Evolutionary conservation across 2,888 invertebrate species (phyloP).

Genomic region (Teleogryllus oceanicus): DNA sequence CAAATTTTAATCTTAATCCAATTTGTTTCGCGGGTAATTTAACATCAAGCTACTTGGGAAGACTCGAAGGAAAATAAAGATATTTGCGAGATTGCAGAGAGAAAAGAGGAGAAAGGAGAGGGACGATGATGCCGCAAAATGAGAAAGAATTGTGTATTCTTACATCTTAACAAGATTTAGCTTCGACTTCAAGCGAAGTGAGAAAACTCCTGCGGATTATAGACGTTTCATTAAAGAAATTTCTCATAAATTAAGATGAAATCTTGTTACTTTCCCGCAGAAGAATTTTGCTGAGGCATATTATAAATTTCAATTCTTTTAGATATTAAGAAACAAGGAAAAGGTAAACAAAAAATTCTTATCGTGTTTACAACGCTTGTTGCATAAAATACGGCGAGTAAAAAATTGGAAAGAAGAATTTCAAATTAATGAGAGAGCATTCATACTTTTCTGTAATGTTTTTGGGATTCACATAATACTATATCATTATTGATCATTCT

Average conservation of each 20-base stretch:
- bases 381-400: no score
- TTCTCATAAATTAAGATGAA: conserved; percentile 1
- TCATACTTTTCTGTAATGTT: no score
- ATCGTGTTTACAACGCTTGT: no score
- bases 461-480: no score
- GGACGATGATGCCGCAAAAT: background rate
- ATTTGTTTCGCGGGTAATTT: conserved; percentile 3
- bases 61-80: conserved; percentile 3
- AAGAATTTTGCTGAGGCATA: background rate
- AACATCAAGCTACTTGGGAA: conserved; percentile 9
- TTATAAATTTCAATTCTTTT: conserved; percentile 9
- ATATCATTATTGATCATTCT: no score
- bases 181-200: conserved; percentile 18
- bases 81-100: background rate
- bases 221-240: conserved; percentile 18
- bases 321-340: background rate
- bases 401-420: no score
- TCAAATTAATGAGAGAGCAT: no score
- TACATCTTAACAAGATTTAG: conserved; percentile 9
- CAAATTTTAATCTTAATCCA: conserved; percentile 10
- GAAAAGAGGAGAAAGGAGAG: background rate
- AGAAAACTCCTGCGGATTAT: background rate
- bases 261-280: background rate
- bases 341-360: background rate
- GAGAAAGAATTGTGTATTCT: conserved; percentile 18